These are phyloP conservation scores for Chrysomallon squamiferum DNA, from an alignment of 1,140 invertebrate species.

Conservation along the genomic window DNA sequence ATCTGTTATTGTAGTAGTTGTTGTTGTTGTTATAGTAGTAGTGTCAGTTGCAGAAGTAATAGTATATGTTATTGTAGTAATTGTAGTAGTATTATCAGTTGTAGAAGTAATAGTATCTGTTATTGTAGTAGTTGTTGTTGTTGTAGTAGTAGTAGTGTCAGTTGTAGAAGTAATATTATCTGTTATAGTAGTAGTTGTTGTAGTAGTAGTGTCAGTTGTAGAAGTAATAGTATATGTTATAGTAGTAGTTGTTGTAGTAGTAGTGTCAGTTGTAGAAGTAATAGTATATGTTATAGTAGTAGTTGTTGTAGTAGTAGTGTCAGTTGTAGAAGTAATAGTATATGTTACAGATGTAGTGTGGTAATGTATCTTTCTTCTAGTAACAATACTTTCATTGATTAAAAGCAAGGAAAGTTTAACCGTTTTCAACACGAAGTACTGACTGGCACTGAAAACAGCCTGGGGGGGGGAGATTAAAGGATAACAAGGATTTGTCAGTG, in stretches of 20 bases:
- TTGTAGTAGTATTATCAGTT: background rate
- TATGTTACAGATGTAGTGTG: too few species aligned
- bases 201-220: background rate
- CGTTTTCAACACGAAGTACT: too few species aligned
- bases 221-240: slow-evolving; percentile 5
- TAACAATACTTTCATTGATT: too few species aligned
- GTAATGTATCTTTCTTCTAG: too few species aligned
- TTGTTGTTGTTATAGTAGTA: slow-evolving; percentile 1
- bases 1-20: slow-evolving; percentile 1
- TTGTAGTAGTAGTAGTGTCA: background rate
- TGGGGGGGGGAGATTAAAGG: too few species aligned
- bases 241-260: background rate
- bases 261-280: background rate
- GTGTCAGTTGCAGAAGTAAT: background rate
- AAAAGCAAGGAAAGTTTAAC: too few species aligned
- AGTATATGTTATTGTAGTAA: background rate
- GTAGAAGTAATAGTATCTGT: background rate
- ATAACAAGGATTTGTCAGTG: too few species aligned
- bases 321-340: too few species aligned
- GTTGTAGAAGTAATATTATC: background rate
- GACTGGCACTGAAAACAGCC: too few species aligned
- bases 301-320: too few species aligned
- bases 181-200: background rate
- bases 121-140: background rate
- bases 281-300: too few species aligned